A percentile compares a stretch with the other conserved stretches of the same genome.
These are phyloP conservation scores for Enteromius fasciolatus DNA, from an alignment of 2,797 vertebrate species.

Conservation along the genomic window DNA sequence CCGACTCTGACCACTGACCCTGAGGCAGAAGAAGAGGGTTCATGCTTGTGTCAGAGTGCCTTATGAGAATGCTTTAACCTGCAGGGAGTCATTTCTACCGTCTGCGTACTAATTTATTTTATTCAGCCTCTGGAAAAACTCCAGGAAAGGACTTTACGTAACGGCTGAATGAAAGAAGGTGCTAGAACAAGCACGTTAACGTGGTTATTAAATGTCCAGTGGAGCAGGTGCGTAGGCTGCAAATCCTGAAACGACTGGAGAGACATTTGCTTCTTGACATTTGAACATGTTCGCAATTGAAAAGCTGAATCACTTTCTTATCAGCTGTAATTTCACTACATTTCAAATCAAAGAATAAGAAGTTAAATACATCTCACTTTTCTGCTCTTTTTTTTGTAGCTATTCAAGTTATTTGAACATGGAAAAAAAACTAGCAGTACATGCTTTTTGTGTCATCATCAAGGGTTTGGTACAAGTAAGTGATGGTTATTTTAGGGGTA, in stretches of 20 bases:
- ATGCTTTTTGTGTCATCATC: background rate
- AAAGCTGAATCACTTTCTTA: constrained; percentile 27
- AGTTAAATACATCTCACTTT: background rate
- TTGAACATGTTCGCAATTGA: constrained; percentile 33
- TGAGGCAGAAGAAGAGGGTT: constrained; percentile 26
- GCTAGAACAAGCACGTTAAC: constrained; percentile 15
- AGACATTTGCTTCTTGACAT: constrained; percentile 18
- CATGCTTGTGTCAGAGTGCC: constrained; percentile 32
- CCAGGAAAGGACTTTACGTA: background rate
- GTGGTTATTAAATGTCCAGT: constrained; percentile 14
- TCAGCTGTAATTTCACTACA: constrained; percentile 17
- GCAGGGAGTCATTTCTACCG: constrained; percentile 57
- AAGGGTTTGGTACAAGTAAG: background rate
- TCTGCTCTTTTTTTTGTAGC: background rate
- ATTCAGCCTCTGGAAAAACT: constrained; percentile 12
- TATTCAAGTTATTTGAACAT: background rate
- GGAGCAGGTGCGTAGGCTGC: background rate
- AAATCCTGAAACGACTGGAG: constrained; percentile 17
- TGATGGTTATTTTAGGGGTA: background rate
- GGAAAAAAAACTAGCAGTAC: background rate
- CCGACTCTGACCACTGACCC: constrained; percentile 39
- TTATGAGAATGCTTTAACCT: constrained; percentile 46
- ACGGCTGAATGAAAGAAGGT: constrained; percentile 10
- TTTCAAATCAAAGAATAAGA: background rate
- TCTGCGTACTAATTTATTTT: background rate